Percentiles rank a stretch among this genome's conserved stretches.
Evolutionary conservation across 1,140 invertebrate genomes (phyloP).

Genomic region (Macrotrachela quadricornifera): DNA sequence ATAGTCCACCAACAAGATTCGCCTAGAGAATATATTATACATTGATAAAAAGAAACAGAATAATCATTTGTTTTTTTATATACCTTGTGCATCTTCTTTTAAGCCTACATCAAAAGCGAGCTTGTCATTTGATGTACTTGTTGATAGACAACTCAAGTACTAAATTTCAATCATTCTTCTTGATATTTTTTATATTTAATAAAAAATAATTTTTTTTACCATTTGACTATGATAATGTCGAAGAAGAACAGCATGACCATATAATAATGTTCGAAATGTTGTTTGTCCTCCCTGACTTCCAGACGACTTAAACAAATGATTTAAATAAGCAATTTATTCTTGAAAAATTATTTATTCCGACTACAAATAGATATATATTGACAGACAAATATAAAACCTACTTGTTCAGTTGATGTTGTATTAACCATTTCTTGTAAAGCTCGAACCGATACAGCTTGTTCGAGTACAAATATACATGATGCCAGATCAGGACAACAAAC

Average conservation of each 20-base stretch:
- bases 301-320: too few relatives aligned
- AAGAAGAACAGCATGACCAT: slow-evolving; percentile 92
- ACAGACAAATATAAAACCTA: too few relatives aligned
- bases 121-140: slow-evolving; percentile 95
- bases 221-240: slow-evolving; percentile 95
- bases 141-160: slow-evolving; percentile 92
- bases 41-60: background rate
- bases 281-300: too few relatives aligned
- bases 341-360: too few relatives aligned
- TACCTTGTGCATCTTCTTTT: slow-evolving; percentile 80
- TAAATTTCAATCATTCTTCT: slow-evolving; percentile 29
- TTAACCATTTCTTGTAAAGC: slow-evolving; percentile 77
- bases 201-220: slow-evolving; percentile 39
- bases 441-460: slow-evolving; percentile 87
- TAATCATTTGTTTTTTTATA: too few relatives aligned
- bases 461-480: slow-evolving; percentile 93
- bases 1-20: slow-evolving; percentile 99
- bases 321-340: too few relatives aligned
- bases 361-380: too few relatives aligned
- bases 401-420: background rate
- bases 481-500: slow-evolving; percentile 56
- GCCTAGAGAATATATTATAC: slow-evolving; percentile 30
- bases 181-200: background rate
- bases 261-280: slow-evolving; percentile 59
- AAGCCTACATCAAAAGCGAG: slow-evolving; percentile 97